phyloP scores from a whole-genome alignment of 2,888 invertebrate genomes.

The Mythimna impura region DNA sequence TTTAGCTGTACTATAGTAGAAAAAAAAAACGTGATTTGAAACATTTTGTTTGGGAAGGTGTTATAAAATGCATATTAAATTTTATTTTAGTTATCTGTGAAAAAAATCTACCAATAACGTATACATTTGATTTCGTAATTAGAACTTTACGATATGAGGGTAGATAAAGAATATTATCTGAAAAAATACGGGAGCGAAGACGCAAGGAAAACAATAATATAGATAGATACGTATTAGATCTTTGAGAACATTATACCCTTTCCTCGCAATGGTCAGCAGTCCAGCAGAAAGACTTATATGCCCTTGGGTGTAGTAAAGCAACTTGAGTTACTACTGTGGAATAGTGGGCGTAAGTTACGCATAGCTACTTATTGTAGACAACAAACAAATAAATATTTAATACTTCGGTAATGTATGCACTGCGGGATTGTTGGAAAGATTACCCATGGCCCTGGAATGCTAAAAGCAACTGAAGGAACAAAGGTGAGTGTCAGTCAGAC shows the following conservation, averaged over 20 bases:
- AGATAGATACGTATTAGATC: not conserved
- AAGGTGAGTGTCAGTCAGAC: too few relatives aligned
- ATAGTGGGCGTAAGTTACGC: constrained; percentile 1
- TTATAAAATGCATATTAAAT: too few relatives aligned
- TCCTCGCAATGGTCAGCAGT: not conserved
- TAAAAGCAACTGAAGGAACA: too few relatives aligned
- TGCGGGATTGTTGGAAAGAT: too few relatives aligned
- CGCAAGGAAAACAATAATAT: not conserved
- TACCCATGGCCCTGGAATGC: too few relatives aligned
- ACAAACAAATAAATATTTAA: constrained; percentile 12
- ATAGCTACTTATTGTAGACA: not conserved
- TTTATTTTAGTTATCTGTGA: too few relatives aligned
- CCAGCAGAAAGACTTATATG: constrained; percentile 19
- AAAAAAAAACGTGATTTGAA: too few relatives aligned
- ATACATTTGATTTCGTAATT: too few relatives aligned
- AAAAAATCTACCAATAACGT: too few relatives aligned
- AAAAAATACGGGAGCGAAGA: not conserved
- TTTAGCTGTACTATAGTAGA: too few relatives aligned
- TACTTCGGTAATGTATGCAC: constrained; percentile 6
- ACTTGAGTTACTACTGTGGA: constrained; percentile 3
- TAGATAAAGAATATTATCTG: not conserved
- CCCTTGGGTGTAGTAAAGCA: constrained; percentile 14
- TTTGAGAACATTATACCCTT: not conserved
- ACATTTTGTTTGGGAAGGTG: too few relatives aligned
- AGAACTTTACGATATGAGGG: too few relatives aligned